Evolutionary conservation across 2,888 invertebrate genomes (phyloP).

Genomic region (Onthophagus sagittarius): DNA sequence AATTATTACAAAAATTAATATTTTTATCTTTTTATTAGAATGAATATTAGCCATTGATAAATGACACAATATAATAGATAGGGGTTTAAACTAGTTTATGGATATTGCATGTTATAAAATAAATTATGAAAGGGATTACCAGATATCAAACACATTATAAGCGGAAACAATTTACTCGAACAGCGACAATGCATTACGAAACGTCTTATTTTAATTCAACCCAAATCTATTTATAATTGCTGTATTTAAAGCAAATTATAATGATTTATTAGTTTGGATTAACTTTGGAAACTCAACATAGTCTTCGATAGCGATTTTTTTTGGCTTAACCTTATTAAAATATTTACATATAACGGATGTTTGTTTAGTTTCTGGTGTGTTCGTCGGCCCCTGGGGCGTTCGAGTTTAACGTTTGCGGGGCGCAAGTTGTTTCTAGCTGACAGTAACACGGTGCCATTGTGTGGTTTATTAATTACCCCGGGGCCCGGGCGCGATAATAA

Average conservation of each 20-base stretch:
- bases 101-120: too few relatives aligned
- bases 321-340: neutral
- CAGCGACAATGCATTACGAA: too few relatives aligned
- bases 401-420: constrained; percentile 1
- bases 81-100: too few relatives aligned
- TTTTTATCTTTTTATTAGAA: too few relatives aligned
- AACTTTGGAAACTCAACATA: neutral
- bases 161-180: too few relatives aligned
- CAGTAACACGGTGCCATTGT: constrained; percentile 11
- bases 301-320: neutral
- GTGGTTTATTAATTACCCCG: constrained; percentile 13
- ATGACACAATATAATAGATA: too few relatives aligned
- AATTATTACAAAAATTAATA: too few relatives aligned
- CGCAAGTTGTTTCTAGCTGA: constrained; percentile 2
- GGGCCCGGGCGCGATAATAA: constrained; percentile 7
- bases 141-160: too few relatives aligned
- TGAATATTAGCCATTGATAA: too few relatives aligned
- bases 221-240: neutral
- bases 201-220: neutral
- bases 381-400: neutral
- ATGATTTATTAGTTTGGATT: neutral
- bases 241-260: neutral
- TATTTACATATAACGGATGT: neutral
- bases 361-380: neutral
- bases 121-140: too few relatives aligned